Evolutionary conservation across 1,140 invertebrate genomes (phyloP).

Genomic region (Macrotrachela quadricornifera): DNA sequence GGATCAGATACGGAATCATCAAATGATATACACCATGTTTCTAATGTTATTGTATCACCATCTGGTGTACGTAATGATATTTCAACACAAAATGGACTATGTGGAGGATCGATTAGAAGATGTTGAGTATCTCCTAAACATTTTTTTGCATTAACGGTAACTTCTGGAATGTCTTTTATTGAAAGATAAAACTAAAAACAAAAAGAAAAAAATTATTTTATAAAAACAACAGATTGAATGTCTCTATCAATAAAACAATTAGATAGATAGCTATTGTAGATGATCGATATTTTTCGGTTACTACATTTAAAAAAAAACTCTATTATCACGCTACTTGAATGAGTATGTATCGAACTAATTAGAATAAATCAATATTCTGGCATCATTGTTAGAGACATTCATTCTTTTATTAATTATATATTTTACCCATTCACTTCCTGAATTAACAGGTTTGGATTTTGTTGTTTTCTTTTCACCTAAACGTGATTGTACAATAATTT

Average conservation of each 20-base stretch:
- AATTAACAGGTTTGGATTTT: conserved; percentile 46
- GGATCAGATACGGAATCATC: conserved; percentile 34
- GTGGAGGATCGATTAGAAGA: conserved; percentile 26
- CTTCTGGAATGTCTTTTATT: conserved; percentile 53
- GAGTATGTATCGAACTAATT: too few species aligned
- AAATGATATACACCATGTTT: conserved; percentile 48
- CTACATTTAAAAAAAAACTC: too few species aligned
- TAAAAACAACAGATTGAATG: too few species aligned
- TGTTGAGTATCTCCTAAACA: conserved; percentile 35
- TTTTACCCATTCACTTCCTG: conserved; percentile 52
- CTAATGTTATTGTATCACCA: conserved; percentile 68
- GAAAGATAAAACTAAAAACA: conserved; percentile 50
- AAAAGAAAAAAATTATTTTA: too few species aligned
- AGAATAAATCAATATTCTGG: too few species aligned
- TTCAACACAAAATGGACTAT: conserved; percentile 53
- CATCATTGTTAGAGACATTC: too few species aligned
- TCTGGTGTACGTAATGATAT: conserved; percentile 68
- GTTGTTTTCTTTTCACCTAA: conserved; percentile 59
- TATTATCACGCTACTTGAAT: too few species aligned
- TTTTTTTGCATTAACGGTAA: conserved; percentile 49
- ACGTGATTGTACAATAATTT: conserved; percentile 66
- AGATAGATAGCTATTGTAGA: too few species aligned
- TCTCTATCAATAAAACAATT: too few species aligned
- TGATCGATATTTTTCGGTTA: too few species aligned
- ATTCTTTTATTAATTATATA: not conserved